Base-by-base conservation (phyloP, 2,888 invertebrate species). In the Habrosyne pyritoides region DNA sequence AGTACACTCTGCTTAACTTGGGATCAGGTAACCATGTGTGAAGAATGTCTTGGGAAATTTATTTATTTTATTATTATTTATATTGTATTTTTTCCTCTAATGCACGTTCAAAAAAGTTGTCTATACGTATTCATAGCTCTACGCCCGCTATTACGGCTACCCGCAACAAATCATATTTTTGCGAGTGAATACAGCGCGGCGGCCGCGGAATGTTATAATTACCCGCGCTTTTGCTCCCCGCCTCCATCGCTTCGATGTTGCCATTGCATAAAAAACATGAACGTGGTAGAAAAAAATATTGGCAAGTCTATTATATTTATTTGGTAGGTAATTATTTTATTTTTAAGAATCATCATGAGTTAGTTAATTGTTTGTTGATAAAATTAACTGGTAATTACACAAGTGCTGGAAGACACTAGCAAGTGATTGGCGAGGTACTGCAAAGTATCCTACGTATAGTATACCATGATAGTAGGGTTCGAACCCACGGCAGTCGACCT, bases 181-280 rank as follows among this genome's bases (percentile, higher is more conserved):
- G 61, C 68, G 67, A 64, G 68, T 73, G 73, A 71, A 74, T 72
- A 71, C 68, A 57, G 53, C 48, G 64, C 46, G 62, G 63, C 57
- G 55, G 59, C 75, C 67, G 69, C 66, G 84, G 84, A 82, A 85
- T 85, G 84, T 76, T 71, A 80, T 84, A 81, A 85, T 85, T 83
- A 81, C 81, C 75, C 69, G 60, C 69, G 61, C 62, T 55, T 56
- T 42, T n/a, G 53, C 56, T 48, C 60, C 33, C n/a, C n/a, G 33
- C 33, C 5, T n/a, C 10, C n/a, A 12, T 12, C n/a, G 33, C n/a
- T 53, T 14, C 67, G 53, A 73, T 74, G 78, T 73, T 79, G 79
- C 77, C 75, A 42, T 6, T n/a, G 28, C 21, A 50, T 21, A 28
- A 50, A 28, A 50, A 30, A 49, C 28, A 30, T 21, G 28, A 10